Evolutionary conservation across 23 tunicate species (phyloP).

Genomic region (Trididemnum miniatum): DNA sequence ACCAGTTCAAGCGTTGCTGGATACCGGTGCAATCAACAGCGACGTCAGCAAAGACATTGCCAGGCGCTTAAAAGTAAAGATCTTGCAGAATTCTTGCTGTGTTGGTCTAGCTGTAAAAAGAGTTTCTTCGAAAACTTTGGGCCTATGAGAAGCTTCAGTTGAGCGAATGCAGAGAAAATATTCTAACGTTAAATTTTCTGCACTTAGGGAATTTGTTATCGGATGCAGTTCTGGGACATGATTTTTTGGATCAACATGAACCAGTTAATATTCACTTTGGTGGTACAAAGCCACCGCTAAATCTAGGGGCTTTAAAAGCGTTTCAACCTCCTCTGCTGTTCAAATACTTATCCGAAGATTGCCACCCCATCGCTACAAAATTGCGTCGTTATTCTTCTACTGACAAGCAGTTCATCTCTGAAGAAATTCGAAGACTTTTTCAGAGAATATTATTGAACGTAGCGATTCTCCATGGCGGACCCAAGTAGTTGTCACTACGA

Average conservation of each 20-base stretch:
- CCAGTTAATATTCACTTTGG: not conserved
- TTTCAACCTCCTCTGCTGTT: not conserved
- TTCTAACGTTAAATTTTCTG: not conserved
- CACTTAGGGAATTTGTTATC: not conserved
- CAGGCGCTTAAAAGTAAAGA: not conserved
- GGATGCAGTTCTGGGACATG: conserved; percentile 8
- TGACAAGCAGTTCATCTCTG: not conserved
- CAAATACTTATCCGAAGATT: not conserved
- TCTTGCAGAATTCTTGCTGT: no score
- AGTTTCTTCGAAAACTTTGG: not conserved
- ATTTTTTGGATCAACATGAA: not conserved
- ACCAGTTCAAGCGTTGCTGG: not conserved
- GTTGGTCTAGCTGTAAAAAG: not conserved
- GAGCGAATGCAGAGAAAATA: not conserved
- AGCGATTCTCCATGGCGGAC: conserved; percentile 24
- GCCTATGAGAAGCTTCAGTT: not conserved
- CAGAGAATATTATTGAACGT: not conserved
- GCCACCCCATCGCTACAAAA: not conserved
- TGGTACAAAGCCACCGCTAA: not conserved
- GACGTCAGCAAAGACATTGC: not conserved
- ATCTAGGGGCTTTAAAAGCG: not conserved
- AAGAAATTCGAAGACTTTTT: not conserved
- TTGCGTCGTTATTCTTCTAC: not conserved
- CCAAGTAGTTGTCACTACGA: conserved; percentile 2
- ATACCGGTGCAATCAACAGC: not conserved